These are phyloP conservation scores for Chrysotoxum bicinctum DNA, from an alignment of 2,888 invertebrate genomes.

Conservation along the genomic window DNA sequence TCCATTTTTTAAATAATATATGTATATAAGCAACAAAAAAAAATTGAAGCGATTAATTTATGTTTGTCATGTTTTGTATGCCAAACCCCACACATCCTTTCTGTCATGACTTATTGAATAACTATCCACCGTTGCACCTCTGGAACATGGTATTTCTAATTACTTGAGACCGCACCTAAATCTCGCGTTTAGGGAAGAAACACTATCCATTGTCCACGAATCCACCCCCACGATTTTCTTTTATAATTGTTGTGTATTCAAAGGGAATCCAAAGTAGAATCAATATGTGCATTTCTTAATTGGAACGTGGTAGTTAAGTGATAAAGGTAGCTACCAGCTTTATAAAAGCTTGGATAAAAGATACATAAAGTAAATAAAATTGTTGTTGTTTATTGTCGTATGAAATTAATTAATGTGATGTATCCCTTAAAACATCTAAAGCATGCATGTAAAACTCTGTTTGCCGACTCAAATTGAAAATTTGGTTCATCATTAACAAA, in stretches of 20 bases:
- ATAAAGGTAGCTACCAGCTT: too few relatives aligned
- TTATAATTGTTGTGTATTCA: not conserved
- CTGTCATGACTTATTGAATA: not conserved
- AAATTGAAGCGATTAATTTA: slow-evolving; percentile 1
- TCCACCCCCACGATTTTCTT: not conserved
- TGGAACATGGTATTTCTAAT: not conserved
- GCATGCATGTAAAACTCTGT: too few relatives aligned
- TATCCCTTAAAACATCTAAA: too few relatives aligned
- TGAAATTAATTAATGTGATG: too few relatives aligned
- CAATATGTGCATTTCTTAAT: not conserved
- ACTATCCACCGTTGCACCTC: slow-evolving; percentile 5
- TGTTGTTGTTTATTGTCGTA: too few relatives aligned
- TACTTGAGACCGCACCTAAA: slow-evolving; percentile 6
- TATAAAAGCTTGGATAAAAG: too few relatives aligned
- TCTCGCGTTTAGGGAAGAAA: slow-evolving; percentile 13
- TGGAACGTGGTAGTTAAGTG: too few relatives aligned
- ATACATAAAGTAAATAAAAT: too few relatives aligned
- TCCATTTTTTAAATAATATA: not conserved
- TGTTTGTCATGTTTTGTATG: slow-evolving; percentile 5
- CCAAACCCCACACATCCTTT: not conserved
- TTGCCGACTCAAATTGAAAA: too few relatives aligned
- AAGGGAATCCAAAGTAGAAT: not conserved
- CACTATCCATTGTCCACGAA: not conserved
- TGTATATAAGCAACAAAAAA: not conserved
- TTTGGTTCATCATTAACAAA: too few relatives aligned